Conservation (phyloP, 2,888 invertebrate species). For the Entomobrya multifasciata region DNA sequence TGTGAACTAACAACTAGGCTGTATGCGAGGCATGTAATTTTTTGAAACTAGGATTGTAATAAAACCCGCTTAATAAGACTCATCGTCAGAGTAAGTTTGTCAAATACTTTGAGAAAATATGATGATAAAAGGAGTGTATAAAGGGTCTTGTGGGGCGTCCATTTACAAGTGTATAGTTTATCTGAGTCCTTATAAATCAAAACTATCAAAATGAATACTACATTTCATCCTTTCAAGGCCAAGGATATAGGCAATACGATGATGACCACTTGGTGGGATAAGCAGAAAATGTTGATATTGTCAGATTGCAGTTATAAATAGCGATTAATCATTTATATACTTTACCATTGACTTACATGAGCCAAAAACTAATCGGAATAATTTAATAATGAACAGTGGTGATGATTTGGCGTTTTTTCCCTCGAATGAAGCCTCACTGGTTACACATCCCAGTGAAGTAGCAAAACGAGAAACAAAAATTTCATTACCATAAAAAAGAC, state of each 20-base stretch:
- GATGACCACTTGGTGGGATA: not conserved
- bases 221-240: constrained; percentile 18
- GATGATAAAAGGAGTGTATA: no score
- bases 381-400: constrained; percentile 2
- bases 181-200: no score
- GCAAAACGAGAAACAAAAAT: constrained; percentile 11
- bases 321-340: constrained; percentile 19
- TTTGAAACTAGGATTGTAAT: no score
- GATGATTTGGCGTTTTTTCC: constrained; percentile 21
- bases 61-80: no score
- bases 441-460: constrained; percentile 29
- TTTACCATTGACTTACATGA: not conserved
- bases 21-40: no score
- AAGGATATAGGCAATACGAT: no score
- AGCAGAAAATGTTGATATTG: not conserved
- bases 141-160: no score
- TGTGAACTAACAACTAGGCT: constrained; percentile 35
- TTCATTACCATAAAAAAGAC: constrained; percentile 42
- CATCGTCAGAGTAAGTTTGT: no score
- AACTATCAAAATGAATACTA: not conserved
- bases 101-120: no score
- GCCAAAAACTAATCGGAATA: constrained; percentile 10
- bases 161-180: no score
- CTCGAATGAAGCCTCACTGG: constrained; percentile 10
- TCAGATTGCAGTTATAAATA: not conserved